A percentile compares a stretch with the other conserved stretches of the same genome.
Evolutionary conservation across 2,888 invertebrate genomes (phyloP).

Genomic region (Tiliacea citrago): DNA sequence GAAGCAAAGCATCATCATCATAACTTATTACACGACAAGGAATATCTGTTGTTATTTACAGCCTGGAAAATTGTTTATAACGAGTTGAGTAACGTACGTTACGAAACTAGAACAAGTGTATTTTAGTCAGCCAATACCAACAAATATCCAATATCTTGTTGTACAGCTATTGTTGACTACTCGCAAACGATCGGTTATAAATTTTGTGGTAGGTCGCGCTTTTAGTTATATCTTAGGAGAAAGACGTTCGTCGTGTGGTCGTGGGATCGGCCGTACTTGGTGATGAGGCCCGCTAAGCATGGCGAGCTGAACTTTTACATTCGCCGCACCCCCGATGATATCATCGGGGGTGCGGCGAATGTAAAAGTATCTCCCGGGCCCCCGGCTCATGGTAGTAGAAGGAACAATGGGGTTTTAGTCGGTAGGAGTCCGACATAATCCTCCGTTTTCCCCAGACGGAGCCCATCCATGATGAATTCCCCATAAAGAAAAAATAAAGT

Average conservation of each 20-base stretch:
- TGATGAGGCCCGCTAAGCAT: no score
- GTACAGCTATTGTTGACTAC: constrained; percentile 16
- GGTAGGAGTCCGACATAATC: background rate
- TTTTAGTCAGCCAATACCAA: constrained; percentile 37
- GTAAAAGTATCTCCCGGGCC: no score
- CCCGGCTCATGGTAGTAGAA: background rate
- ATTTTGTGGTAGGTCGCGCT: background rate
- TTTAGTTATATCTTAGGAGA: background rate
- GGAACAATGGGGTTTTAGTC: background rate
- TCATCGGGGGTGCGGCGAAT: no score
- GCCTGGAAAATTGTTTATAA: constrained; percentile 23
- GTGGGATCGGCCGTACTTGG: no score
- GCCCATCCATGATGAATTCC: no score
- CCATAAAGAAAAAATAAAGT: no score
- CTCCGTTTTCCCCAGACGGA: background rate
- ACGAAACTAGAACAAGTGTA: constrained; percentile 52
- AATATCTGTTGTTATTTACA: constrained; percentile 9
- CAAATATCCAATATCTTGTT: constrained; percentile 33
- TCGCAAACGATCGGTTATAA: background rate
- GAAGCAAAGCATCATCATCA: background rate
- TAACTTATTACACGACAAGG: background rate
- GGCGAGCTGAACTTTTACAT: no score
- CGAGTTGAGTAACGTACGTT: constrained; percentile 36
- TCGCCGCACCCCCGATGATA: no score
- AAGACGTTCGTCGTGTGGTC: background rate